Base-by-base conservation (phyloP, 1,140 invertebrate genomes). In the Eriosoma lanigerum region DNA sequence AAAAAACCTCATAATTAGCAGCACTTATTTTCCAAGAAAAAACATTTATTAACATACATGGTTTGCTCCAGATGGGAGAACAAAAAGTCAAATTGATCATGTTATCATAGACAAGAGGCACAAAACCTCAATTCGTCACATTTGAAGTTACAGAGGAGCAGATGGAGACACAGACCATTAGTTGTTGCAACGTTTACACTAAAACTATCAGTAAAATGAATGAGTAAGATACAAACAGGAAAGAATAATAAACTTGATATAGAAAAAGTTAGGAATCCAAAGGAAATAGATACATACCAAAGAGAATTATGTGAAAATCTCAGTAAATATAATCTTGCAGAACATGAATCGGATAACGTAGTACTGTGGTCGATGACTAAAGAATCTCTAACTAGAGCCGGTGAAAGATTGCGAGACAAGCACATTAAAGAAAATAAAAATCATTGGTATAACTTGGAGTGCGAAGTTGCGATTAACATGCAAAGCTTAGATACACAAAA, bases 41-140 rank as follows among this genome's bases (percentile, higher is more conserved):
- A 82, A 62, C 2, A 72, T n/a, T 32, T 68, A 17, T 81, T 32
- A 68, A 75, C 38, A 73, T 10, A 15, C 15, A 81, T 80, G 38
- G 81, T 85, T 82, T 13, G 85, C 82, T 70, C 86, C 62, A 52
- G 86, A 78, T 64, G 85, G 83, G 50, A 81, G 82, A 81, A 86
- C 82, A 26, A 78, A 46, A n/a, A 29, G 21, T 62, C 75, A 19
- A 83, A 82, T 76, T 81, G 81, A n/a, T 82, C 83, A 80, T 82
- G 81, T n/a, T 9, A 48, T 32, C 56, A n/a, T 32, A 26, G 56
- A 32, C 17, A 52, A 52, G 17, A 78, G 32, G 52, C 75, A 38
- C 64, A 46, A 38, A 38, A 32, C 38, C 3, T 9, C 54, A 44
- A 32, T 32, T n/a, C 32, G 50, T n/a, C 0, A 21, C 29, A 38